These are phyloP conservation scores for Cephonodes hylas DNA, from an alignment of 2,888 invertebrate genomes.

Conservation along the genomic window DNA sequence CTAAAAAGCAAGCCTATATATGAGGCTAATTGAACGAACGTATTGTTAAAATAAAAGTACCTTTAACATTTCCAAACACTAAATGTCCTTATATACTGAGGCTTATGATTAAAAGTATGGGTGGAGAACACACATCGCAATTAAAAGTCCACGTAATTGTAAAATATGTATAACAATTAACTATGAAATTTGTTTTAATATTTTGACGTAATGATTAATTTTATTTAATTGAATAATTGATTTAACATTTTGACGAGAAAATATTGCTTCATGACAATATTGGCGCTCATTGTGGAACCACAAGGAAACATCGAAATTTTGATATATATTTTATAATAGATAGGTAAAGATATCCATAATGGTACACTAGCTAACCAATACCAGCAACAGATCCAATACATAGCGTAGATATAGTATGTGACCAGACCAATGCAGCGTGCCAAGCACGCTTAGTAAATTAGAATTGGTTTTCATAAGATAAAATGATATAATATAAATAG, in stretches of 20 bases:
- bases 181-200: not conserved
- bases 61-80: too few species aligned
- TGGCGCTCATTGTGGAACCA: constrained; percentile 49
- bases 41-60: too few species aligned
- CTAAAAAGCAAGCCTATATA: not conserved
- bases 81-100: too few species aligned
- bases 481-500: constrained; percentile 55
- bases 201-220: not conserved
- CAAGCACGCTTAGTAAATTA: constrained; percentile 70
- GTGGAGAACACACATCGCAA: not conserved
- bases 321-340: constrained; percentile 45
- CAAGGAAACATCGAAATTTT: constrained; percentile 63
- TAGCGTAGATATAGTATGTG: constrained; percentile 50
- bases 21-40: not conserved
- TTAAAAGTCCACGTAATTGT: not conserved
- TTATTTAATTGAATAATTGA: not conserved
- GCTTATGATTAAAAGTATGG: not conserved
- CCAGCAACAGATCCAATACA: constrained; percentile 40
- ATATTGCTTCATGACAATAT: constrained; percentile 58
- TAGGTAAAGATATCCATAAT: constrained; percentile 49
- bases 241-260: not conserved
- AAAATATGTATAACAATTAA: not conserved
- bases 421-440: constrained; percentile 75
- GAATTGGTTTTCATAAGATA: constrained; percentile 67
- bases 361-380: constrained; percentile 43